Evolutionary conservation across 2,888 invertebrate genomes (phyloP), one percentile per base, ranked within the genome.

Genomic region (Ectemnius cavifrons): DNA sequence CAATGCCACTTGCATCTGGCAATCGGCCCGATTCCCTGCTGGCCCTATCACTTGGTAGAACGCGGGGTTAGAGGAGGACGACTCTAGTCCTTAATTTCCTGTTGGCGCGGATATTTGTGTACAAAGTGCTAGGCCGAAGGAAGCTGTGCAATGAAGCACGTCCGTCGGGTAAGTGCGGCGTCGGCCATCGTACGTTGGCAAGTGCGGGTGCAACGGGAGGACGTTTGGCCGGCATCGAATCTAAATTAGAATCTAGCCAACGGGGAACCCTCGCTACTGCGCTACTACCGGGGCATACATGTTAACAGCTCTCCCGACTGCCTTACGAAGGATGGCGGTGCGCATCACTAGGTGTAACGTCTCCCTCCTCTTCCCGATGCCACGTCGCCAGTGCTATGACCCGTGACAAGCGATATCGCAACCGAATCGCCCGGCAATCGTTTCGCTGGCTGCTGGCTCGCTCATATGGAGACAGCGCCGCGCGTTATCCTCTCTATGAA

Each of bases 191-290:
- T 23, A 23, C 23, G 23, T 23, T 23, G 23, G 23, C 23, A 23
- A 23, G 23, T 23, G 14, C 45, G 61, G 45, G 63, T 37, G 27
- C 60, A n/a, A 47, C 13, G 20, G 62, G 23, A 23, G 67, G 58
- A 63, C 65, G 64, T 16, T 61, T 78, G 78, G 77, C 70, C 78
- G 73, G 60, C 79, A 77, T 70, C 84, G 82, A 79, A 87, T 87
- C 86, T 87, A 86, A 87, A 87, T 87, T 87, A 87, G 84, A 86
- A 87, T 87, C 87, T 86, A 79, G 77, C 73, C 79, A 73, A 18
- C 16, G 20, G 59, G 59, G 11, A 37, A 11, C 37, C 37, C 5
- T 37, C 5, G 37, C 37, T 11, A 11, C 37, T 8, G 70, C 46
- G 56, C 52, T 73, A 56, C 64, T 63, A 60, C 23, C 23, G 23